A percentile compares a stretch with the other conserved stretches of the same genome.
phyloP scores from a whole-genome alignment of 2,797 vertebrate species.

The Enteromius treurensis region DNA sequence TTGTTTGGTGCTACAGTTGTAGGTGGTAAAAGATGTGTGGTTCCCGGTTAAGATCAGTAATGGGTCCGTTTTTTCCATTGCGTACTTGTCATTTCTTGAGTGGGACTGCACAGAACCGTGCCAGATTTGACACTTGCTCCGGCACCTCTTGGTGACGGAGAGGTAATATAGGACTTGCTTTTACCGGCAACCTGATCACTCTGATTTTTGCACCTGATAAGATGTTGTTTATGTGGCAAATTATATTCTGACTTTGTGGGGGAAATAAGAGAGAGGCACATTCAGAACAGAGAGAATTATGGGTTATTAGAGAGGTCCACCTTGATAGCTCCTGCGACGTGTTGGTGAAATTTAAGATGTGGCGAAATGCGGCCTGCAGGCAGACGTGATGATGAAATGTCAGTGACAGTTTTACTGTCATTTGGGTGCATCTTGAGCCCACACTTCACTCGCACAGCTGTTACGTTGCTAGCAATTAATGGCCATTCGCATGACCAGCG shows the following conservation, averaged over 20 bases:
- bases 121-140: slow-evolving; percentile 3
- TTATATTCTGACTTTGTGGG: not conserved
- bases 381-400: slow-evolving; percentile 69
- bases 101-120: not conserved
- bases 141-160: not conserved
- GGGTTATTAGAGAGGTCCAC: not conserved
- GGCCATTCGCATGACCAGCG: slow-evolving; percentile 55
- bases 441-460: slow-evolving; percentile 74
- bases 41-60: not conserved
- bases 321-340: slow-evolving; percentile 56
- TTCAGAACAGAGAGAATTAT: slow-evolving; percentile 35
- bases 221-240: slow-evolving; percentile 46
- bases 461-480: slow-evolving; percentile 72
- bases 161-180: not conserved
- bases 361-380: slow-evolving; percentile 62
- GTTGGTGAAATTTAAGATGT: slow-evolving; percentile 70
- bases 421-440: slow-evolving; percentile 64
- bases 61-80: not conserved
- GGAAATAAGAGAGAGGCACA: slow-evolving; percentile 32
- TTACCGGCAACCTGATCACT: slow-evolving; percentile 23
- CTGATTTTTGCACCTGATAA: slow-evolving; percentile 46
- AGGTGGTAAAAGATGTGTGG: too few species aligned
- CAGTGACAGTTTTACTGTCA: slow-evolving; percentile 75
- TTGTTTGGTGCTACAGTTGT: not conserved
- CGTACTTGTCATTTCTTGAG: not conserved